These are phyloP conservation scores for Microplitis demolitor DNA, from an alignment of 1,140 invertebrate genomes.

Conservation along the genomic window DNA sequence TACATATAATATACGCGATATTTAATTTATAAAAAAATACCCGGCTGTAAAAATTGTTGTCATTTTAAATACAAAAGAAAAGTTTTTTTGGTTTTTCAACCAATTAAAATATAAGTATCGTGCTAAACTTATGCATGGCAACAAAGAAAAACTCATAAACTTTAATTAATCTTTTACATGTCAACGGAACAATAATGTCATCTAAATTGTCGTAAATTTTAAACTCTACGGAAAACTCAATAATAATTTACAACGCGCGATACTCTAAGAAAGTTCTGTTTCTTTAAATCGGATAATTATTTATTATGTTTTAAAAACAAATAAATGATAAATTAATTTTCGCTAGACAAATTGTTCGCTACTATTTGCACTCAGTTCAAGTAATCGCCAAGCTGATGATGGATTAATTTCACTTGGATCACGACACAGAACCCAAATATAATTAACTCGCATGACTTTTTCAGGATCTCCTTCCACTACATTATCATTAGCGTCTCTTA, in stretches of 20 bases:
- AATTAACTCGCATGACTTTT: conserved; percentile 93
- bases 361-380: conserved; percentile 90
- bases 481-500: conserved; percentile 81
- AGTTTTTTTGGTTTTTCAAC: too few species aligned
- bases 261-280: not conserved
- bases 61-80: not conserved
- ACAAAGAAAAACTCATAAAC: too few species aligned
- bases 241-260: too few species aligned
- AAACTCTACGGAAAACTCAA: too few species aligned
- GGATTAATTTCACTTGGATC: conserved; percentile 94
- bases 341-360: conserved; percentile 86
- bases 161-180: too few species aligned
- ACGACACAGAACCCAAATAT: conserved; percentile 97
- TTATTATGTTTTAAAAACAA: not conserved
- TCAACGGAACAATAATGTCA: too few species aligned
- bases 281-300: not conserved
- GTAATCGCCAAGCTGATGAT: conserved; percentile 92
- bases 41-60: not conserved
- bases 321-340: not conserved
- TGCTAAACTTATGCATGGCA: too few species aligned
- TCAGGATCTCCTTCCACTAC: conserved; percentile 95
- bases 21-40: not conserved
- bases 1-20: not conserved
- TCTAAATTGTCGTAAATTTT: too few species aligned
- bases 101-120: too few species aligned